phyloP scores from a whole-genome alignment of 1,140 invertebrate genomes.

The Spodoptera frugiperda region DNA sequence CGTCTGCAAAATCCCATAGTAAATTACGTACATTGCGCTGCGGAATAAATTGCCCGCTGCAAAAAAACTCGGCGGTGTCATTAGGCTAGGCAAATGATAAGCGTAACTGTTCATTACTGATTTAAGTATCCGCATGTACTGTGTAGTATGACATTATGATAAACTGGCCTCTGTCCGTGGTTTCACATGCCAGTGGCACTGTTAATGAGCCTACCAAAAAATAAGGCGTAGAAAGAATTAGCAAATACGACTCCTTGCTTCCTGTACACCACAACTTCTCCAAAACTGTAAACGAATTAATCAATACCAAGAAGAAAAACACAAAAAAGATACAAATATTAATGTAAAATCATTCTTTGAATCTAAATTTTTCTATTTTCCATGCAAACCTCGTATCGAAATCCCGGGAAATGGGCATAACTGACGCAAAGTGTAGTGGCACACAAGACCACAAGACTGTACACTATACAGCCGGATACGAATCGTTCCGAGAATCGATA shows the following conservation, averaged over 20 bases:
- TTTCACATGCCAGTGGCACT: too few relatives aligned
- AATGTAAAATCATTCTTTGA: too few relatives aligned
- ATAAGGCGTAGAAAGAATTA: too few relatives aligned
- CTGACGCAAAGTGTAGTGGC: conserved; percentile 10
- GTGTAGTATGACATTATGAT: too few relatives aligned
- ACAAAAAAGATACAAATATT: too few relatives aligned
- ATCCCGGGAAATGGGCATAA: conserved; percentile 22
- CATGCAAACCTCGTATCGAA: conserved; percentile 3
- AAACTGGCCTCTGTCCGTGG: too few relatives aligned
- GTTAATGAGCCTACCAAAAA: too few relatives aligned
- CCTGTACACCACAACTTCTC: neutral
- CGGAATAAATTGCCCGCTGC: conserved; percentile 22
- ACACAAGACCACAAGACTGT: neutral
- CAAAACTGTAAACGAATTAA: too few relatives aligned
- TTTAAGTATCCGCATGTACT: too few relatives aligned
- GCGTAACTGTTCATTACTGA: conserved; percentile 11
- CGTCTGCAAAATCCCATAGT: conserved; percentile 37
- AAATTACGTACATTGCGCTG: conserved; percentile 13
- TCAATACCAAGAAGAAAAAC: too few relatives aligned
- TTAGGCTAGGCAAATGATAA: neutral
- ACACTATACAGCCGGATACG: conserved; percentile 11
- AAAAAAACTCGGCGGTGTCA: conserved; percentile 25
- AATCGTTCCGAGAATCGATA: conserved; percentile 18
- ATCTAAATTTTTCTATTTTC: neutral
- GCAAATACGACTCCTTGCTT: too few relatives aligned